These are phyloP conservation scores for Rhinella marina DNA, from an alignment of 2,797 vertebrate genomes.

Conservation along the genomic window DNA sequence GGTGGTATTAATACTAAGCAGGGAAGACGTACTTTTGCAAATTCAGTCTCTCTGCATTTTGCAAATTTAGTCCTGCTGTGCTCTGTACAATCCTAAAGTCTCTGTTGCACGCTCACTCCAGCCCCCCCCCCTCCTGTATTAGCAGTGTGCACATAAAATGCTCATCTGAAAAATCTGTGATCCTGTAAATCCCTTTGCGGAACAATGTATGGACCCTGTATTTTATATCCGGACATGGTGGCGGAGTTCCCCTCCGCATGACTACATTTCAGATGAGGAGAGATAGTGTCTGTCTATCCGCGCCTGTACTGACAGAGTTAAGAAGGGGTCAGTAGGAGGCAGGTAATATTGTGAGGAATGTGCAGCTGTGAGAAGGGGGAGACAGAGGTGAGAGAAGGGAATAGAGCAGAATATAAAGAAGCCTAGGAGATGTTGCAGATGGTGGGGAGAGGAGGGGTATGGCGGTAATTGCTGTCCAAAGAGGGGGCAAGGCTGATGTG, in stretches of 20 bases:
- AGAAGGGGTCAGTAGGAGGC: constrained; percentile 54
- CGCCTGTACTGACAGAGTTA: constrained; percentile 47
- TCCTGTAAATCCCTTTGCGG: constrained; percentile 30
- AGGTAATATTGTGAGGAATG: constrained; percentile 63
- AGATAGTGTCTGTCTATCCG: constrained; percentile 33
- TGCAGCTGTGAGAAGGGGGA: constrained; percentile 45
- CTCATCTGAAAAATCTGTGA: constrained; percentile 8
- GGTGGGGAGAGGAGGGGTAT: constrained; percentile 24
- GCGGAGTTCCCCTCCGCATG: constrained; percentile 27
- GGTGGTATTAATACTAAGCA: background rate
- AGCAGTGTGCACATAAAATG: background rate
- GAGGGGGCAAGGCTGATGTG: constrained; percentile 16
- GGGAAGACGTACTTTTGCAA: background rate
- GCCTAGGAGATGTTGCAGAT: constrained; percentile 55
- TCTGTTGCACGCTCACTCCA: background rate
- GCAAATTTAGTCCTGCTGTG: background rate
- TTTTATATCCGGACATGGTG: background rate
- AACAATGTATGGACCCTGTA: background rate
- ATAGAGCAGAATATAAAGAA: constrained; percentile 30
- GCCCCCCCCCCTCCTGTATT: background rate
- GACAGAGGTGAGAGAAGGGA: constrained; percentile 55
- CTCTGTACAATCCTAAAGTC: background rate
- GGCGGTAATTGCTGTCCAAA: constrained; percentile 29
- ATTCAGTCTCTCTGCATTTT: background rate
- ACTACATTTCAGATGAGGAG: constrained; percentile 17